Conservation (phyloP, 2,888 invertebrate species). For the Morinoia aosen region DNA sequence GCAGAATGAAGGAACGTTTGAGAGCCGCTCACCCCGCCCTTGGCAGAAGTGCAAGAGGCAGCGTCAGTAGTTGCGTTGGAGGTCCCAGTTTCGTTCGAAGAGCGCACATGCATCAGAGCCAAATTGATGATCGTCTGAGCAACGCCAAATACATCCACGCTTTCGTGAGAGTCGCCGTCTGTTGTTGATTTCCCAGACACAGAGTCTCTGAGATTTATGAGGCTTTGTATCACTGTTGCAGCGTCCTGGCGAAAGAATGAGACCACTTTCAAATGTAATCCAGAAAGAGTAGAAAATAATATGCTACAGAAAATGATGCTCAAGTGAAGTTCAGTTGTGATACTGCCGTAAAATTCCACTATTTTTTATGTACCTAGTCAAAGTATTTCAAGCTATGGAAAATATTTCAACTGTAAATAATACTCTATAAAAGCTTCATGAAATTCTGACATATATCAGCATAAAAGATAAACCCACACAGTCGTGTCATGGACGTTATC, state of each 20-base stretch:
- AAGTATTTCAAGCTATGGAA: neutral
- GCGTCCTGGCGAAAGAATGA: slow-evolving; percentile 54
- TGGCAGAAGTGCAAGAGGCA: neutral
- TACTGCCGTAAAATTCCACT: neutral
- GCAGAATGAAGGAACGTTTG: neutral
- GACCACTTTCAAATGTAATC: neutral
- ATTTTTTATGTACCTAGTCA: neutral
- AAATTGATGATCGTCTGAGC: slow-evolving; percentile 66
- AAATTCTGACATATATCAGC: neutral
- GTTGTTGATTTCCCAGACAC: neutral
- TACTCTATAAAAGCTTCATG: neutral
- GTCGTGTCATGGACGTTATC: slow-evolving; percentile 59
- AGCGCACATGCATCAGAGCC: slow-evolving; percentile 61
- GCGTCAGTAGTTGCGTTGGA: neutral
- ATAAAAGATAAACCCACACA: slow-evolving; percentile 47
- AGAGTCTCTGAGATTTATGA: slow-evolving; percentile 56
- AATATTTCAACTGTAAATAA: neutral
- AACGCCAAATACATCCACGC: slow-evolving; percentile 58
- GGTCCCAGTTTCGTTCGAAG: neutral
- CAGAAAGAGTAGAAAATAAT: neutral
- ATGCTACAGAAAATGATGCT: neutral
- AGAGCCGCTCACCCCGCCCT: slow-evolving; percentile 22
- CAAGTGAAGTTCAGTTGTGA: neutral
- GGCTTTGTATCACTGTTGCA: slow-evolving; percentile 54
- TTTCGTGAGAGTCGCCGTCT: neutral